A percentile compares a stretch with the other conserved stretches of the same genome.
Evolutionary conservation across 2,113 vertebrate species (phyloP).

Genomic region (Zapornia atra): DNA sequence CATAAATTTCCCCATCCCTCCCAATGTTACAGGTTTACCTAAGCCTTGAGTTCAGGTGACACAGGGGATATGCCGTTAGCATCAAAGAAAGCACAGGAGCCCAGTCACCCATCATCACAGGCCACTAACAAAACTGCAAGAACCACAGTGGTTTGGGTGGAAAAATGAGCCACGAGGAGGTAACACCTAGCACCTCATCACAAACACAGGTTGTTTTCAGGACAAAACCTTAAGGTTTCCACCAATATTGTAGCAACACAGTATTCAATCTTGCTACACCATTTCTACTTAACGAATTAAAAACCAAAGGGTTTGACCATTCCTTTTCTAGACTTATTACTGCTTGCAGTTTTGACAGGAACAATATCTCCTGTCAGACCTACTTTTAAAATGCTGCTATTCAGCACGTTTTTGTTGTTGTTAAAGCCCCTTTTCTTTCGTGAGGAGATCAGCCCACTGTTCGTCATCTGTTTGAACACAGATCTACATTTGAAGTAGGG

Average conservation of each 20-base stretch:
- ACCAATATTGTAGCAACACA: rapidly evolving
- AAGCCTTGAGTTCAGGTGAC: background rate
- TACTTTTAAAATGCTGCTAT: background rate
- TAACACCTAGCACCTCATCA: too few species aligned
- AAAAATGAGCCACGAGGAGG: background rate
- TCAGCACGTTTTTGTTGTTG: background rate
- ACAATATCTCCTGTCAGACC: background rate
- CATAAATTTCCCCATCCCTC: background rate
- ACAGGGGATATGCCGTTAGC: background rate
- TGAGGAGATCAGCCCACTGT: background rate
- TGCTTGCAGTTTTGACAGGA: background rate
- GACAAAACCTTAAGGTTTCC: background rate
- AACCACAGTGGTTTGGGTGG: background rate
- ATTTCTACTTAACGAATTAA: background rate
- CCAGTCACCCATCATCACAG: background rate
- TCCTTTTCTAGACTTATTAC: background rate
- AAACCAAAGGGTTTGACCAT: background rate
- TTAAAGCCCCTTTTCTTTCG: background rate
- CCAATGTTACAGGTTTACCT: background rate
- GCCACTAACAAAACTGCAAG: background rate
- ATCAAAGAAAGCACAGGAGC: background rate
- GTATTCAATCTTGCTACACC: background rate
- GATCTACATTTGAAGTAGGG: background rate
- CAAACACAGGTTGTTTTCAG: background rate
- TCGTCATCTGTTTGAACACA: background rate